Base-by-base conservation (phyloP, 1,140 invertebrate species). In the Leptestheria dahalacensis region DNA sequence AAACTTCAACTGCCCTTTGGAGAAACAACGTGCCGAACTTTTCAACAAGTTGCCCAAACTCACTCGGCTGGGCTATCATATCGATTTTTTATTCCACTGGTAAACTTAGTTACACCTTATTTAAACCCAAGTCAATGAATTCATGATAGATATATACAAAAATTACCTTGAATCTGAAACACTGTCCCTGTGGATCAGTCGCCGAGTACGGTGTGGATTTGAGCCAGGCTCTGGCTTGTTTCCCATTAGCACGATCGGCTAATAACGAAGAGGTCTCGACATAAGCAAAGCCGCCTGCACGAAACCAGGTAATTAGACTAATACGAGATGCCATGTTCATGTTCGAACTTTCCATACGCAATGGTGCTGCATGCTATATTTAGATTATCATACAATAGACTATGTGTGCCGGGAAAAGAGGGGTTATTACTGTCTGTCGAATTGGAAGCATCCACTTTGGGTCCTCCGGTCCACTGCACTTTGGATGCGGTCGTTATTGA, bases 221-320 rank as follows among this genome's bases (percentile, higher is more conserved):
- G 20, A 60, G 18, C 58, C 58, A 60, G 3, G 58, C 58, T 24
- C 52, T 60, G 3, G 58, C 2, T 26, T 55, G 58, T 18, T 33
- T 29, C 24, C 26, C 28, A 1, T 20, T 10, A 56, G 41, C n/a
- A 56, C 24, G 23, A 25, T 56, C 28, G 23, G 28, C 21, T 20
- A 4, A 24, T 23, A 60, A 20, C 12, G 18, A 60, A 11, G 58
- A 60, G 24, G 58, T 60, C 20, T 60, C 58, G n/a, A 60, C 49
- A 11, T n/a, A 60, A 11, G 58, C 58, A 18, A 51, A 60, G 6
- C 58, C 58, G 10, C 58, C 58, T 60, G 23, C 23, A 59, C 48
- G 20, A 15, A 49, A 25, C 6, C 18, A 59, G 33, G 18, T 18
- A 26, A 21, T 23, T 18, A 51, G 12, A 18, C 2, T 24, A 51